Conservation (phyloP, 2,113 vertebrate species). For the Fregata magnificens region DNA sequence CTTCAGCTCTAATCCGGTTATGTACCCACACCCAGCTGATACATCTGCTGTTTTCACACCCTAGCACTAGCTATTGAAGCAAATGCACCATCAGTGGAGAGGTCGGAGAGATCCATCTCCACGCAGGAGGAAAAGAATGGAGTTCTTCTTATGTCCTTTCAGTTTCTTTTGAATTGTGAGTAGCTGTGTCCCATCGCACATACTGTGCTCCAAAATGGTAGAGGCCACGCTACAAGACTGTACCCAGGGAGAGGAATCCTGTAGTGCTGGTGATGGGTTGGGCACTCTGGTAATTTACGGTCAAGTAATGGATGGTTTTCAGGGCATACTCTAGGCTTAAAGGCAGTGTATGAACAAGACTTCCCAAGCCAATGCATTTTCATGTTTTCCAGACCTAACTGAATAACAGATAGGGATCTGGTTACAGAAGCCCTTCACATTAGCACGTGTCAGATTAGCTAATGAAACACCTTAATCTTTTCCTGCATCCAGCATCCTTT, state of each 20-base stretch:
- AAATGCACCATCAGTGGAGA: not conserved
- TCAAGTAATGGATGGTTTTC: not conserved
- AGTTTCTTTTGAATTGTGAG: not conserved
- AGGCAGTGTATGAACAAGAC: not conserved
- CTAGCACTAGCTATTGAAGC: not conserved
- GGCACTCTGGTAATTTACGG: not conserved
- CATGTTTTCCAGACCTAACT: not conserved
- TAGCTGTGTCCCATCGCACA: not conserved
- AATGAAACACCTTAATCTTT: not conserved
- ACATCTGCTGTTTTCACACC: not conserved
- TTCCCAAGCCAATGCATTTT: not conserved
- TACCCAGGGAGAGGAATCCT: not conserved
- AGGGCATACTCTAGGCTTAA: not conserved
- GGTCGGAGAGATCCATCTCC: not conserved
- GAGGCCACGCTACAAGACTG: not conserved
- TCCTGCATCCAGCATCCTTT: not conserved
- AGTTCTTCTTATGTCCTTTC: not conserved
- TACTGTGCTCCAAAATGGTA: not conserved
- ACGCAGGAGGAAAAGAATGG: not conserved
- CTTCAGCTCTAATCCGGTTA: not conserved
- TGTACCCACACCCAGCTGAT: not conserved
- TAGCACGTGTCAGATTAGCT: not conserved
- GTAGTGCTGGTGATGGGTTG: slow-evolving; percentile 5
- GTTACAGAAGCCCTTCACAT: not conserved
- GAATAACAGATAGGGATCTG: not conserved